Percentiles rank a stretch among this genome's conserved stretches.
Evolutionary conservation across 1,140 invertebrate genomes (phyloP).

Genomic region (Heliconius eleuchia): DNA sequence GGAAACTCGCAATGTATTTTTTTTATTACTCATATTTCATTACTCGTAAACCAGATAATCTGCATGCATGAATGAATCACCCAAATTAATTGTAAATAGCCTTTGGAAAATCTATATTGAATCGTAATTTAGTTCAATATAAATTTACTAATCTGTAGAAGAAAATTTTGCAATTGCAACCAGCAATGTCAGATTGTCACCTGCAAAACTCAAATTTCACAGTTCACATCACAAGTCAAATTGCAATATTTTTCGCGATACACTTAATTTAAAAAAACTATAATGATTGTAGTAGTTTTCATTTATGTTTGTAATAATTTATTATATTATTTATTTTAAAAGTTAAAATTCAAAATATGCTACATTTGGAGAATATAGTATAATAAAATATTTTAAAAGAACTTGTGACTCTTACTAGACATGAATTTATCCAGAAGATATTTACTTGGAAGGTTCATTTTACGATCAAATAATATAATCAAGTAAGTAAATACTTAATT

Average conservation of each 20-base stretch:
- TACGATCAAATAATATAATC: neutral
- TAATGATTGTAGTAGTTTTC: neutral
- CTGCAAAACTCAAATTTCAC: neutral
- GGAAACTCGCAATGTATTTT: no score
- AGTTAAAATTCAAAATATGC: neutral
- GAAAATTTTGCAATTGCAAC: neutral
- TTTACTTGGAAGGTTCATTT: neutral
- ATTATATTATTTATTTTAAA: neutral
- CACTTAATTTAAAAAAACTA: neutral
- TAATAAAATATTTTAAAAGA: constrained; percentile 3
- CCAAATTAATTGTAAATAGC: no score
- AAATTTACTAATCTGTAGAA: no score
- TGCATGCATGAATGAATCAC: no score
- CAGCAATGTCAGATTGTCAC: neutral
- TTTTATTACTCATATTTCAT: no score
- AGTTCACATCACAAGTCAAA: neutral
- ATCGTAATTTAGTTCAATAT: no score
- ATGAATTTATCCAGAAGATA: constrained; percentile 11
- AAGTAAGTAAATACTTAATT: neutral
- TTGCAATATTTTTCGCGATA: neutral
- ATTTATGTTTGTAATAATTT: neutral
- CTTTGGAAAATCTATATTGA: no score
- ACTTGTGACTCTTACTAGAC: constrained; percentile 5
- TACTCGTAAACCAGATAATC: no score
- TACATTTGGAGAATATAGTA: neutral